These are phyloP conservation scores for Tolmerus cingulatus DNA, from an alignment of 2,888 invertebrate genomes.

Conservation along the genomic window DNA sequence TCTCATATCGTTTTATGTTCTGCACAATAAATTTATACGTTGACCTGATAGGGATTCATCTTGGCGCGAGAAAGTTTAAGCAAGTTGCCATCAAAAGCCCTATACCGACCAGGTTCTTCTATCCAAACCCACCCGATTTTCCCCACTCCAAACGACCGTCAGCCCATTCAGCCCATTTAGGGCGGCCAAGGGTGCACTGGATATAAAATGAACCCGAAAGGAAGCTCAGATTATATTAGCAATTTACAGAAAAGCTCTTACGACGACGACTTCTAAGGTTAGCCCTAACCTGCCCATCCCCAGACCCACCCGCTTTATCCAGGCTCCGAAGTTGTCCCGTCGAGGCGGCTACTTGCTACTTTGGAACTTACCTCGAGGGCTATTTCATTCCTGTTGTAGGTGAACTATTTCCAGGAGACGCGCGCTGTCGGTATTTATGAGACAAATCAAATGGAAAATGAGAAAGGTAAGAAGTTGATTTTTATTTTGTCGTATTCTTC, in stretches of 20 bases:
- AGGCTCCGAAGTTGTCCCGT: not conserved
- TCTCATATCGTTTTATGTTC: not conserved
- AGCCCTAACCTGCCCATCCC: not conserved
- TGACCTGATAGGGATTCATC: not conserved
- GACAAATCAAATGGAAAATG: not conserved
- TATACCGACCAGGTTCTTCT: not conserved
- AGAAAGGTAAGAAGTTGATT: not conserved
- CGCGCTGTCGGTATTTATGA: not conserved
- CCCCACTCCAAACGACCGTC: not conserved
- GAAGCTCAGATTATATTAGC: not conserved
- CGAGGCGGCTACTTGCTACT: not conserved
- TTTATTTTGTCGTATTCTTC: not conserved
- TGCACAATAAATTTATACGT: not conserved
- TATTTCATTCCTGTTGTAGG: not conserved
- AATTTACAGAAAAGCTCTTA: not conserved
- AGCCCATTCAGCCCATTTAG: not conserved
- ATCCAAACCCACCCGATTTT: not conserved
- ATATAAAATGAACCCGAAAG: not conserved
- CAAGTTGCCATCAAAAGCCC: not conserved
- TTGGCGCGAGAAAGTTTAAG: not conserved
- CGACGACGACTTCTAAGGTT: not conserved
- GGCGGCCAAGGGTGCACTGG: not conserved
- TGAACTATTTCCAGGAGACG: not conserved
- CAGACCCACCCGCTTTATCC: not conserved
- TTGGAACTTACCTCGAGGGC: not conserved